phyloP scores from a whole-genome alignment of 2,113 vertebrate genomes.

The Sinosuthora webbiana region DNA sequence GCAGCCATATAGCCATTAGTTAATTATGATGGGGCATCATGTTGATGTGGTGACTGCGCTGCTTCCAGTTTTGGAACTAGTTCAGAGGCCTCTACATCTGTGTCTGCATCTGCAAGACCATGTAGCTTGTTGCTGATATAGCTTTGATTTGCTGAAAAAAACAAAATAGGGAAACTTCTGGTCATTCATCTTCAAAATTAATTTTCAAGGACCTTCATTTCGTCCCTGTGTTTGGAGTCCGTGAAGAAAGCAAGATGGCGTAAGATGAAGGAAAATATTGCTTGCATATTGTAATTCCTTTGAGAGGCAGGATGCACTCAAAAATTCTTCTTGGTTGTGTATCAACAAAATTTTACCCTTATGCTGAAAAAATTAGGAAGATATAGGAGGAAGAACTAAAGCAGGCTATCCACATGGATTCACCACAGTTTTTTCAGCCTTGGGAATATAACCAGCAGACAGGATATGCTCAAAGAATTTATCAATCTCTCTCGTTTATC shows the following conservation, averaged over 20 bases:
- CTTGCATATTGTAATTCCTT: not conserved
- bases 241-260: constrained; percentile 8
- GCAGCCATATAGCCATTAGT: not conserved
- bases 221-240: not conserved
- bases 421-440: not conserved
- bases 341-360: not conserved
- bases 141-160: constrained; percentile 47
- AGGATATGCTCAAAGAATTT: not conserved
- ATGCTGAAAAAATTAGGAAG: not conserved
- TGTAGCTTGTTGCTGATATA: constrained; percentile 4
- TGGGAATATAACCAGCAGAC: not conserved
- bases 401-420: not conserved
- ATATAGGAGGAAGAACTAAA: not conserved
- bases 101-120: constrained; percentile 14
- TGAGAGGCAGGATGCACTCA: not conserved
- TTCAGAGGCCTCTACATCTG: constrained; percentile 58
- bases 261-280: constrained; percentile 47
- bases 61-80: constrained; percentile 33
- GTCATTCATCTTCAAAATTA: constrained; percentile 53
- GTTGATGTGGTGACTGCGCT: constrained; percentile 1
- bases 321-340: not conserved
- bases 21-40: not conserved
- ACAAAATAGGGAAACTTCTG: constrained; percentile 2
- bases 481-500: not conserved
- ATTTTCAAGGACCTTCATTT: constrained; percentile 40